phyloP scores from a whole-genome alignment of 1,140 invertebrate species.

The Batillaria attramentaria region DNA sequence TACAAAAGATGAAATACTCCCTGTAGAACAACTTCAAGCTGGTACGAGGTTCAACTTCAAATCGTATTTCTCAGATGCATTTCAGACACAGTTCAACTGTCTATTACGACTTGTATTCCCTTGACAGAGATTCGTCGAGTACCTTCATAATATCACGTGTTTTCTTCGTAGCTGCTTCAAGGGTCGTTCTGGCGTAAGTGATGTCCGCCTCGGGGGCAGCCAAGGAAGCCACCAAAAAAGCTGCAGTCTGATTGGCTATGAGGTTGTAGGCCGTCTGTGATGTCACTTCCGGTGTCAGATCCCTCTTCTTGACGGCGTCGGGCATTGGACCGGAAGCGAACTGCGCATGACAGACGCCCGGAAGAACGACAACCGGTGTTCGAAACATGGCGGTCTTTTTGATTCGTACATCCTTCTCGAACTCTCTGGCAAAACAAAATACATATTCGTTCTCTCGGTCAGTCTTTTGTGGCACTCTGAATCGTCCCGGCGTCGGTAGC shows the following conservation, averaged over 20 bases:
- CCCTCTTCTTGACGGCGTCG: constrained; percentile 37
- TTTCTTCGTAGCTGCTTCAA: neutral
- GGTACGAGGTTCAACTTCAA: neutral
- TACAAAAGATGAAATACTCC: too few relatives aligned
- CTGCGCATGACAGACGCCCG: constrained; percentile 48
- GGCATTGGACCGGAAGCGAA: constrained; percentile 55
- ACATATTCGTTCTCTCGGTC: neutral
- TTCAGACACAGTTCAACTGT: neutral
- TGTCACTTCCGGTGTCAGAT: constrained; percentile 42
- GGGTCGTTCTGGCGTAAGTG: too few relatives aligned
- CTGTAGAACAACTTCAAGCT: too few relatives aligned
- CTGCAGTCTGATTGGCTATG: constrained; percentile 34
- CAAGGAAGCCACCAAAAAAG: constrained; percentile 40
- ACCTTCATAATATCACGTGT: constrained; percentile 33
- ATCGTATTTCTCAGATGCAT: neutral
- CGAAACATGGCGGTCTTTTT: constrained; percentile 28
- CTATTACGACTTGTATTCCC: neutral
- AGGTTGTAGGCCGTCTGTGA: constrained; percentile 30
- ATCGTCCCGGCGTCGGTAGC: too few relatives aligned
- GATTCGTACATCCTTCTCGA: constrained; percentile 31
- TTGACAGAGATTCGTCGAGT: neutral
- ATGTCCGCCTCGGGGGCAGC: neutral
- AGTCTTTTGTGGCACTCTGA: too few relatives aligned
- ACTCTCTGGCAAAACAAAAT: constrained; percentile 35
- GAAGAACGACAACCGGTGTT: constrained; percentile 48